Percentiles rank a stretch among this genome's conserved stretches.
Conservation (phyloP, 2,888 invertebrate species). For the Aphodius sticticus region DNA sequence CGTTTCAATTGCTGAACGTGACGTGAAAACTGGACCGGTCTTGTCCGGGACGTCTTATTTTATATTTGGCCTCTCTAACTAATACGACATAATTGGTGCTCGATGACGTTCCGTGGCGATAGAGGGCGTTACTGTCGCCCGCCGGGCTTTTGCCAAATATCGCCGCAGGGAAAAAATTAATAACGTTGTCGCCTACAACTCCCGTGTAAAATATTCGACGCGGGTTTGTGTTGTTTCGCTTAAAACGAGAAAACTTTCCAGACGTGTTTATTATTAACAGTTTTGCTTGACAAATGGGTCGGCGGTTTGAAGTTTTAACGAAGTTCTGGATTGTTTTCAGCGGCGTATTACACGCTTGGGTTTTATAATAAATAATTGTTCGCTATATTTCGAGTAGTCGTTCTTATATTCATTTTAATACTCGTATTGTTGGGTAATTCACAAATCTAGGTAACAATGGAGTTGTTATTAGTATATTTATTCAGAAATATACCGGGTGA, state of each 20-base stretch:
- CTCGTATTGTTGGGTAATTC: no score
- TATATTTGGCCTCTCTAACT: not conserved
- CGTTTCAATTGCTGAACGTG: not conserved
- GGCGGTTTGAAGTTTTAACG: not conserved
- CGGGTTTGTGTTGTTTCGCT: not conserved
- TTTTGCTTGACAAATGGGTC: not conserved
- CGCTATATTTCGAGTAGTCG: no score
- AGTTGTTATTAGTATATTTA: no score
- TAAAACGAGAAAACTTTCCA: not conserved
- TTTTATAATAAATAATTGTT: not conserved
- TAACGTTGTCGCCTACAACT: not conserved
- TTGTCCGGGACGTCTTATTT: not conserved
- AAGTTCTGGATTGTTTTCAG: not conserved
- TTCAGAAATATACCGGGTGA: no score
- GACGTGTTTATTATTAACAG: not conserved
- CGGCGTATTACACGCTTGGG: not conserved
- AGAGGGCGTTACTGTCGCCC: not conserved
- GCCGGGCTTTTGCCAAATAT: not conserved
- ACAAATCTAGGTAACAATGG: no score
- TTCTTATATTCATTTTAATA: no score
- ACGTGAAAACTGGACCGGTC: not conserved
- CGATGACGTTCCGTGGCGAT: not conserved
- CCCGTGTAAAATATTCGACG: not conserved
- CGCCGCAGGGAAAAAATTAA: not conserved
- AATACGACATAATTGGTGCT: not conserved